Conservation (phyloP, 2,797 vertebrate genomes). For the Gephyroberyx darwinii region DNA sequence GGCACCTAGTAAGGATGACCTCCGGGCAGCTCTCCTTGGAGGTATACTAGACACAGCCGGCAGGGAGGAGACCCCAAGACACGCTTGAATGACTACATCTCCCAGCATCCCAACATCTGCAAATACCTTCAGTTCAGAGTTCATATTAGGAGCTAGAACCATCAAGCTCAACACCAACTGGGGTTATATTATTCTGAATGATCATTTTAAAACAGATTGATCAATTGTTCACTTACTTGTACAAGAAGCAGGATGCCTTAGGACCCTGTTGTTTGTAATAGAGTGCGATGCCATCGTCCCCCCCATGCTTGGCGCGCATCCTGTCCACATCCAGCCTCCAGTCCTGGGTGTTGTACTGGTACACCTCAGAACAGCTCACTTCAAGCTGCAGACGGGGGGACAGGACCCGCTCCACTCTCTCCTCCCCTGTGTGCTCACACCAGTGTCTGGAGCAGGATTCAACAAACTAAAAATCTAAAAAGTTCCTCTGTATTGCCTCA, state of each 20-base stretch:
- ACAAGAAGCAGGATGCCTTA: conserved; percentile 83
- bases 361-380: conserved; percentile 85
- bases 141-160: background rate
- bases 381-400: conserved; percentile 81
- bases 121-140: background rate
- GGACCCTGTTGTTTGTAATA: conserved; percentile 73
- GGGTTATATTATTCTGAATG: background rate
- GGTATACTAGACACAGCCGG: no score
- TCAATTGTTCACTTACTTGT: conserved; percentile 81
- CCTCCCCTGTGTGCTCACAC: conserved; percentile 82
- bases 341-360: conserved; percentile 83
- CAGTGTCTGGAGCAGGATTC: conserved; percentile 79
- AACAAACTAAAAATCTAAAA: background rate
- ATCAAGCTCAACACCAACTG: background rate
- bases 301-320: conserved; percentile 75
- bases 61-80: no score
- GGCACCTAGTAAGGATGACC: no score
- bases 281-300: conserved; percentile 70
- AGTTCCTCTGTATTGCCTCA: background rate
- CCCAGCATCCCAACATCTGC: background rate
- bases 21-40: no score
- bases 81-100: no score
- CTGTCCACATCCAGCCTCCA: conserved; percentile 86
- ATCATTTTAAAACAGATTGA: background rate
- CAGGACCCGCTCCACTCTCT: conserved; percentile 80